Conservation (phyloP, 1,140 invertebrate genomes). For the Paraescarpia echinospica region DNA sequence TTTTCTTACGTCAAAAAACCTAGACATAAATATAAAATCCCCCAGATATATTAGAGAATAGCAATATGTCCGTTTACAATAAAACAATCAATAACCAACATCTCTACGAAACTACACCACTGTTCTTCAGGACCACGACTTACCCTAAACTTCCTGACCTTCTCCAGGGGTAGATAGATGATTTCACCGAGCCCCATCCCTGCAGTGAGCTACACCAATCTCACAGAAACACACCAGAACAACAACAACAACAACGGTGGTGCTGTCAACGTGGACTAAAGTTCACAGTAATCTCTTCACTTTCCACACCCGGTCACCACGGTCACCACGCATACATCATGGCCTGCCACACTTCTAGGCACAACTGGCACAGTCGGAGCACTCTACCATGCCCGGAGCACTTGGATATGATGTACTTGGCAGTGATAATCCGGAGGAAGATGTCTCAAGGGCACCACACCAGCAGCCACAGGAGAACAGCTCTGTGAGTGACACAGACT, state of each 20-base stretch:
- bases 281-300: background rate
- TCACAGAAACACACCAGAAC: background rate
- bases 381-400: background rate
- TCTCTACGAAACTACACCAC: background rate
- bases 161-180: background rate
- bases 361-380: background rate
- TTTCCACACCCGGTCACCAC: background rate
- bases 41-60: background rate
- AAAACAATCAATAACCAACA: background rate
- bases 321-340: background rate
- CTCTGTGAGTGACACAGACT: background rate
- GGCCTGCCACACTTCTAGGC: background rate
- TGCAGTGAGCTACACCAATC: background rate
- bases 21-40: background rate
- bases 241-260: background rate
- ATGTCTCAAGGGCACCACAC: background rate
- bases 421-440: background rate
- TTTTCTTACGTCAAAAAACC: background rate
- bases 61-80: background rate
- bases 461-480: background rate
- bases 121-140: background rate
- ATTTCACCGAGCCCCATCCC: background rate
- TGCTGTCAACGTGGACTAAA: background rate
- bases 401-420: conserved; percentile 5
- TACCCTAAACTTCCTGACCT: background rate